Base-by-base conservation (phyloP, 2,797 vertebrate genomes). In the Serranus cabrilla region DNA sequence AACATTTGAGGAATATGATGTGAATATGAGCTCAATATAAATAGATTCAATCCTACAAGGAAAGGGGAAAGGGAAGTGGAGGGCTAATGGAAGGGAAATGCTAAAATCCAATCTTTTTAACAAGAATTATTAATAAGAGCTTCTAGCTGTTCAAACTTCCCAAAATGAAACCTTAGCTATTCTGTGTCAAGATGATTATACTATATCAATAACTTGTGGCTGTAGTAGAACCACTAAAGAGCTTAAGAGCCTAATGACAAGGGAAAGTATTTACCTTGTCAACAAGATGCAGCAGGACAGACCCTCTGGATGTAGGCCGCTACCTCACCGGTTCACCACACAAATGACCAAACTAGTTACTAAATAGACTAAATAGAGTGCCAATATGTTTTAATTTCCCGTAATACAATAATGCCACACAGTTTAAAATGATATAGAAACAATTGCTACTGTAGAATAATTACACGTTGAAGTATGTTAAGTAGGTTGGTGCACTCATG, bases 191-290 rank as follows among this genome's bases (percentile, higher is more conserved):
- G 77, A 83, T 84, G 74, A 81, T 77, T 64, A 82, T 43, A 82
- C 67, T 76, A 50, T 92, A 88, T 93, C 79, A 81, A 84, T 92
- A 92, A 88, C 71, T 78, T 69, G 65, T 80, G 80, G 71, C 71
- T 78, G 37, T 39, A 83, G 78, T 80, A 92, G 91, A 92, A 89
- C 76, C 43, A 79, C 85, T 94, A 88, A 95, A 91, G 90, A 92
- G 94, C 92, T 95, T 93, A 94, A 82, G 80, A 86, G 86, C 64
- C 84, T 76, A 64, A 58, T 74, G 71, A 84, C 78, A 87, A 77
- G 78, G 64, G 47, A 77, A 45, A 77, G 59, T 49, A 9, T 71
- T 90, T 86, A 86, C 84, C 83, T 91, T 87, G 84, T 65, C 57
- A 66, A 80, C 79, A 82, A 85, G 76, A 76, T 58, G 75, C 56